Percentiles rank a stretch among this genome's conserved stretches.
Evolutionary conservation across 2,888 invertebrate genomes (phyloP).

Genomic region (Oscheius sp.): DNA sequence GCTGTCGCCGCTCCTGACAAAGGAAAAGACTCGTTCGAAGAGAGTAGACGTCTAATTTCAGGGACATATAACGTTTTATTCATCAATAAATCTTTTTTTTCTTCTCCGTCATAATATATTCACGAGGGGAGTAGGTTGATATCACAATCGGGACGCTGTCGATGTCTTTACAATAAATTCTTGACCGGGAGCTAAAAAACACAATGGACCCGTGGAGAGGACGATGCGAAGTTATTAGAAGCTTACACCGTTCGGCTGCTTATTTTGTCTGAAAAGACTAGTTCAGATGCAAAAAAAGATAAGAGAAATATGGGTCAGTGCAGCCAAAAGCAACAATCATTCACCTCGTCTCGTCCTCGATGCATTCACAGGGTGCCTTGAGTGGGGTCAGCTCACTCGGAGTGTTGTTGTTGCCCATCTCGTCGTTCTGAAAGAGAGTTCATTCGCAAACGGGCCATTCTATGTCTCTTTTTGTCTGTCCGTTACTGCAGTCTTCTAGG

Average conservation of each 20-base stretch:
- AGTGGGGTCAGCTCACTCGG: conserved; percentile 40
- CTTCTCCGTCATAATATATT: background rate
- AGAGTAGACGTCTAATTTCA: conserved; percentile 16
- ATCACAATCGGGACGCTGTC: conserved; percentile 3
- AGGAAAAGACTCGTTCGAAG: conserved; percentile 14
- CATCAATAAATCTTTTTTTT: conserved; percentile 21
- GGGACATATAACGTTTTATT: too few relatives aligned
- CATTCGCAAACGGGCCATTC: background rate
- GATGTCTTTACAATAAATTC: conserved; percentile 7
- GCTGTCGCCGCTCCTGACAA: background rate
- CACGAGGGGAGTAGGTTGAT: background rate
- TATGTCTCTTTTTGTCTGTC: background rate
- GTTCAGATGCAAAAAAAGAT: background rate
- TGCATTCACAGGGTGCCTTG: conserved; percentile 31
- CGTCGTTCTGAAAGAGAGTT: conserved; percentile 29
- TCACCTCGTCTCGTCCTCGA: conserved; percentile 29
- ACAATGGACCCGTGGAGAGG: conserved; percentile 2
- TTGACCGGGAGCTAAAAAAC: background rate
- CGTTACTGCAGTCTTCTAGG: too few relatives aligned
- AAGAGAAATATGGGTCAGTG: background rate
- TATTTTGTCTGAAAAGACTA: conserved; percentile 4
- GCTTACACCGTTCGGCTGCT: conserved; percentile 24
- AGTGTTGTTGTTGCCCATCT: conserved; percentile 35
- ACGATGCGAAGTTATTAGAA: conserved; percentile 7
- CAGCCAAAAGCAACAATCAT: conserved; percentile 6